A percentile compares a stretch with the other conserved stretches of the same genome.
phyloP scores from a whole-genome alignment of 2,797 vertebrate species.

The Leucoraja ocellata region DNA sequence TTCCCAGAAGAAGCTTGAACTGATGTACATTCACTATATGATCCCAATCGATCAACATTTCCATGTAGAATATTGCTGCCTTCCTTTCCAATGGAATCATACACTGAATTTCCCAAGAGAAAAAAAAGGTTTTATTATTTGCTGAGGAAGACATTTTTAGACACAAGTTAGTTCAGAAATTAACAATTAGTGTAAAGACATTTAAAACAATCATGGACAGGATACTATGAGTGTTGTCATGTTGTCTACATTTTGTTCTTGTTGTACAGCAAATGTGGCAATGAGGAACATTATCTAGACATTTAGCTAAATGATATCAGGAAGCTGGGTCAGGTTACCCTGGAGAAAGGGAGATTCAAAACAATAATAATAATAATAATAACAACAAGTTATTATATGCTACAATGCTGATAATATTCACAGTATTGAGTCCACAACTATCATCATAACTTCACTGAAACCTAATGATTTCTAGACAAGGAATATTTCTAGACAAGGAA shows the following conservation, averaged over 20 bases:
- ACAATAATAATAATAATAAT: not conserved
- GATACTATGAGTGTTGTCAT: not conserved
- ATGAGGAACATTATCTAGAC: not conserved
- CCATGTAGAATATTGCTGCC: slow-evolving; percentile 67
- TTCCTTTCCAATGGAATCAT: slow-evolving; percentile 71
- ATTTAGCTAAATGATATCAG: not conserved
- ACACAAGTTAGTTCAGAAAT: not conserved
- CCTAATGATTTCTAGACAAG: not conserved
- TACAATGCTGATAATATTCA: not conserved
- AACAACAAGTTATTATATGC: not conserved
- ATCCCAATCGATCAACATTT: slow-evolving; percentile 66
- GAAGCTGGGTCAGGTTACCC: not conserved
- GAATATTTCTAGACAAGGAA: too few species aligned
- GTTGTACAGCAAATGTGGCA: not conserved
- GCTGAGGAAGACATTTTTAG: not conserved
- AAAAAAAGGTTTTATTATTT: not conserved
- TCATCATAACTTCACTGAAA: not conserved
- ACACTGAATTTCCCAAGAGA: slow-evolving; percentile 60
- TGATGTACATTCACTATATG: slow-evolving; percentile 63
- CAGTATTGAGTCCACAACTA: not conserved
- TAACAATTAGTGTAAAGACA: not conserved
- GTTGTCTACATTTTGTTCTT: not conserved
- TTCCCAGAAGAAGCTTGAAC: slow-evolving; percentile 45
- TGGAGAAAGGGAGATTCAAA: not conserved
- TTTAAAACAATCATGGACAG: not conserved